Percentiles rank a stretch among this genome's conserved stretches.
Evolutionary conservation across 2,797 vertebrate species (phyloP).

Genomic region (Danio albolineatus): DNA sequence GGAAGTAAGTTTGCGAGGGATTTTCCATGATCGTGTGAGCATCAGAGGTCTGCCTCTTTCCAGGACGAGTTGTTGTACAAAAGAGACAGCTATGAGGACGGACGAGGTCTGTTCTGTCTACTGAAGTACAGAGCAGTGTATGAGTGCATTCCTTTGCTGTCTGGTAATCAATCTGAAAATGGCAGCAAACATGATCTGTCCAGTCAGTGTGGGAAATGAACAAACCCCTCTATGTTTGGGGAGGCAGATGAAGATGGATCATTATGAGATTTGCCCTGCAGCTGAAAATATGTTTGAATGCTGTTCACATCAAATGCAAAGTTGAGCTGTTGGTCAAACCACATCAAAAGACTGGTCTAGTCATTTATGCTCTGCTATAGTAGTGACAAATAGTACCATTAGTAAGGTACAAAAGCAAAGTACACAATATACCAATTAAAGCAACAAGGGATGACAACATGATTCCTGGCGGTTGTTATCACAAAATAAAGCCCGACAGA

Average conservation of each 20-base stretch:
- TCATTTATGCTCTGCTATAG: background rate
- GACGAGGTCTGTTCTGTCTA: conserved; percentile 13
- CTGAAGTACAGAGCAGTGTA: conserved; percentile 17
- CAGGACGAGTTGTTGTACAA: conserved; percentile 11
- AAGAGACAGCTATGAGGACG: background rate
- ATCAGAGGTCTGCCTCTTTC: conserved; percentile 11
- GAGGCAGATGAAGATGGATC: conserved; percentile 29
- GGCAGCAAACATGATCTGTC: conserved; percentile 19
- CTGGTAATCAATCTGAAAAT: conserved; percentile 39
- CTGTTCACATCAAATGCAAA: conserved; percentile 11
- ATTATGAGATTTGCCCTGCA: conserved; percentile 31
- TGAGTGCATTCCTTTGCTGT: conserved; percentile 43
- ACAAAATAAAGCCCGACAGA: too few species aligned
- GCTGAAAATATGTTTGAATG: conserved; percentile 31
- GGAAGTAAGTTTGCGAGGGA: conserved; percentile 21
- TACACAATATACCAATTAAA: too few species aligned
- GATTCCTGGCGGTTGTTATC: too few species aligned
- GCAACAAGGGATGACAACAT: too few species aligned
- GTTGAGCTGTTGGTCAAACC: conserved; percentile 5
- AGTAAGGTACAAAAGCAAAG: too few species aligned
- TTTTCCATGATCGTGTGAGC: conserved; percentile 15
- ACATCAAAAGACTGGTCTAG: background rate
- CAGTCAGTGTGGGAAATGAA: conserved; percentile 21
- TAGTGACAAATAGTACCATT: background rate
- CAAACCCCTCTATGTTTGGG: conserved; percentile 34